Base-by-base conservation (phyloP, 2,888 invertebrate genomes). In the Aproaerema taeniolella region DNA sequence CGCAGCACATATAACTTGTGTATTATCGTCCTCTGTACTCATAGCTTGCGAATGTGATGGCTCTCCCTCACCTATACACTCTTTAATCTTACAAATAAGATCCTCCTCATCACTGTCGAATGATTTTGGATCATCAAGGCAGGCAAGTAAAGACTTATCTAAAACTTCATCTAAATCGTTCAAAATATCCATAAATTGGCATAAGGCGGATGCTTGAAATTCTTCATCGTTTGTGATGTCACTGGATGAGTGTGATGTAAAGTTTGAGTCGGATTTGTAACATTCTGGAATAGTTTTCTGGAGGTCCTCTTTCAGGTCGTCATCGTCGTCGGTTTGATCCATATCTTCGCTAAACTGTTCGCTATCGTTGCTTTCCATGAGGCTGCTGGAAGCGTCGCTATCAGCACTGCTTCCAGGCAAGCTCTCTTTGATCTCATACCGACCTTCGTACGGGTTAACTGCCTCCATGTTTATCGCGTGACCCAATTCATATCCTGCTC, bases 81-180 rank as follows among this genome's bases (percentile, higher is more conserved):
- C 75, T 47, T 80, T 81, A 45, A 81, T 68, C 56, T 85, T 80
- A 68, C 80, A 82, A 47, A 82, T 79, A 50, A 83, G 75, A 68
- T 87, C 87, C 14, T 81, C 81, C 49, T 85, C 85, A 42, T 83
- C 83, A 47, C 82, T 82, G 44, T 80, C 79, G 43, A 74, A 67
- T 26, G 53, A 61, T 49, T 73, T 74, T 20, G 72, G 57, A 46
- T 82, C 79, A 47, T 85, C 83, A 33, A 85, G 73, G 47, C 81
- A 78, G 39, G 79, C 80, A 36, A 85, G 60, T 43, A 88, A 56
- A 38, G 88, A 88, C 49, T 86, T 88, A 53, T 90, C 88, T 50
- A 90, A 63, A 43, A 89, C 86, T 61, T 89, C 88, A 63, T 90
- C 90, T 47, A 90, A 67, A 60, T 88, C 88, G 54, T 88, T 87